Evolutionary conservation across 2,113 vertebrate species (phyloP).

Genomic region (Megaceryle maxima): DNA sequence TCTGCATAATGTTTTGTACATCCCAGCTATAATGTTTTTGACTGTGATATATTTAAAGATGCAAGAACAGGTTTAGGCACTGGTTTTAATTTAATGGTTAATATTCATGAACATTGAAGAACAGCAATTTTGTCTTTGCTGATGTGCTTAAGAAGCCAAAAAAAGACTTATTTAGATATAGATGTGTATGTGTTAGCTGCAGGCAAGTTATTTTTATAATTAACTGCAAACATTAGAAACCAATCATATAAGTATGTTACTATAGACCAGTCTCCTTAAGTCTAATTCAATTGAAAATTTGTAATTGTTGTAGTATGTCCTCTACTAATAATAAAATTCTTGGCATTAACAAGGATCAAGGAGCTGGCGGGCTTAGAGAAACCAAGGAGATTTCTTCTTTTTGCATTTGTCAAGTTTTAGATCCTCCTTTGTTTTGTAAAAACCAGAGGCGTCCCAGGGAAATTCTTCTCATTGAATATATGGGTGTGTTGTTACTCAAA

Average conservation of each 20-base stretch:
- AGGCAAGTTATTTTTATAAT: slow-evolving; percentile 32
- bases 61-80: neutral
- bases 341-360: neutral
- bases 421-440: neutral
- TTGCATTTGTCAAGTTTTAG: neutral
- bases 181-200: neutral
- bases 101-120: neutral
- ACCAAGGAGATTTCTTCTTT: neutral
- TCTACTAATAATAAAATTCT: neutral
- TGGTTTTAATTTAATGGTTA: neutral
- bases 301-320: neutral
- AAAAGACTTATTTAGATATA: neutral
- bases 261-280: neutral
- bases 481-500: neutral
- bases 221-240: slow-evolving; percentile 27
- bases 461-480: neutral
- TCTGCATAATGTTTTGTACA: neutral
- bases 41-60: neutral
- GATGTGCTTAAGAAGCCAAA: neutral
- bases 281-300: slow-evolving; percentile 7
- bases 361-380: neutral
- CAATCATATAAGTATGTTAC: neutral
- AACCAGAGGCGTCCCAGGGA: neutral
- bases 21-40: neutral
- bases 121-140: neutral